These are phyloP conservation scores for Anorthoa munda DNA, from an alignment of 2,888 invertebrate genomes.

Conservation along the genomic window DNA sequence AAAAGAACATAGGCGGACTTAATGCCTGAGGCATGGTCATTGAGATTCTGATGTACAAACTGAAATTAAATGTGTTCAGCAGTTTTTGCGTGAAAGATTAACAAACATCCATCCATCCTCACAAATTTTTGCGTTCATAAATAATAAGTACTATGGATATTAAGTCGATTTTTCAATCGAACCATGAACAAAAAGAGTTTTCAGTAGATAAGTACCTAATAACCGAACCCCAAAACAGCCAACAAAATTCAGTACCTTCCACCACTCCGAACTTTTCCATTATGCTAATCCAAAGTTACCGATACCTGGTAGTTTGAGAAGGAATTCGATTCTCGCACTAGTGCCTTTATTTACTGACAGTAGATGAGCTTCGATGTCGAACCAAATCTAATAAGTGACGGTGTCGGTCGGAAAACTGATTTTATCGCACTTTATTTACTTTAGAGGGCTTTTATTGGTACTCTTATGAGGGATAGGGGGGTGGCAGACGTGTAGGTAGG, in stretches of 20 bases:
- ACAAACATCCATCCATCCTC: too few relatives aligned
- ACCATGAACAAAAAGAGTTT: background rate
- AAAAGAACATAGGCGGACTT: too few relatives aligned
- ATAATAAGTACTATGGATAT: too few relatives aligned
- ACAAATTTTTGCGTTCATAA: too few relatives aligned
- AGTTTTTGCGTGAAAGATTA: too few relatives aligned
- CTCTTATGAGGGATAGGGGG: conserved; percentile 26
- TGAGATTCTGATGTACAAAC: too few relatives aligned
- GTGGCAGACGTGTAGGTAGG: conserved; percentile 1
- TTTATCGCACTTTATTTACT: conserved; percentile 71
- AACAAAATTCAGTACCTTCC: conserved; percentile 6
- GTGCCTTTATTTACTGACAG: conserved; percentile 73
- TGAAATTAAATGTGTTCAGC: too few relatives aligned
- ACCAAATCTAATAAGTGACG: conserved; percentile 75
- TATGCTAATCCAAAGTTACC: conserved; percentile 63
- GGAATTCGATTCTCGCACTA: conserved; percentile 74
- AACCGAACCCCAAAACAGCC: conserved; percentile 1
- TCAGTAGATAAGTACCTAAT: background rate
- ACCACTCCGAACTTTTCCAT: conserved; percentile 46
- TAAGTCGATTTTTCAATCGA: background rate
- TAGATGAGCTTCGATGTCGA: conserved; percentile 73
- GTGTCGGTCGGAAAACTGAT: conserved; percentile 71
- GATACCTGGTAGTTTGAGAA: conserved; percentile 56
- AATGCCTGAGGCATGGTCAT: too few relatives aligned
- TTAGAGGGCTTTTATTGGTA: conserved; percentile 62